These are phyloP conservation scores for Chrysomela aeneicollis DNA, from an alignment of 2,888 invertebrate species.

Conservation along the genomic window DNA sequence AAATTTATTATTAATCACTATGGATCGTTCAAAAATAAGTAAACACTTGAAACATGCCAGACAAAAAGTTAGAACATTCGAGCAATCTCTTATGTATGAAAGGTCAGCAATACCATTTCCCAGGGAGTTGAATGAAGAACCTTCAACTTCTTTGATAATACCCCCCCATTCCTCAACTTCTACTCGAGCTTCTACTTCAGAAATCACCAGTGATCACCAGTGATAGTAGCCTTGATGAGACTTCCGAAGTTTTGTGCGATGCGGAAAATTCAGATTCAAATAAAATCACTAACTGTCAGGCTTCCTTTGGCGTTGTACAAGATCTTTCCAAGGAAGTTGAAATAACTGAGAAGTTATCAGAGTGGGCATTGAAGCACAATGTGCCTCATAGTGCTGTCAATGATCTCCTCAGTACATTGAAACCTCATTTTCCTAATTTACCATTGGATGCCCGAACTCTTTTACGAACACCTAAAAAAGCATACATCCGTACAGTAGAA, in stretches of 20 bases:
- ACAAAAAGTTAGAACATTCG: neutral
- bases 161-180: neutral
- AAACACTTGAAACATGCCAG: constrained; percentile 7
- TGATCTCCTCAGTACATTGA: neutral
- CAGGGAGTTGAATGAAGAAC: neutral
- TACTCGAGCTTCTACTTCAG: neutral
- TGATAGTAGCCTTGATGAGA: neutral
- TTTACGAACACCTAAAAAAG: neutral
- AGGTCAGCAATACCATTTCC: no score
- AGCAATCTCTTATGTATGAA: constrained; percentile 2
- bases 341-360: neutral
- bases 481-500: neutral
- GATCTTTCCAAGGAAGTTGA: neutral
- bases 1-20: neutral
- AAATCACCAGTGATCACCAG: neutral
- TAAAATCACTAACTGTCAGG: neutral
- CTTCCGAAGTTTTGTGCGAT: neutral
- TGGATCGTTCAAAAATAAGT: constrained; percentile 8
- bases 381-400: neutral
- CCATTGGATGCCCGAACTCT: neutral
- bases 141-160: neutral
- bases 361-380: neutral
- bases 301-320: neutral
- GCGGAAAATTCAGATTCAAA: neutral
- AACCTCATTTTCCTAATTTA: neutral